A percentile compares a stretch with the other conserved stretches of the same genome.
phyloP scores from a whole-genome alignment of 2,888 invertebrate genomes.

The Lordiphosa andalusiaca region DNA sequence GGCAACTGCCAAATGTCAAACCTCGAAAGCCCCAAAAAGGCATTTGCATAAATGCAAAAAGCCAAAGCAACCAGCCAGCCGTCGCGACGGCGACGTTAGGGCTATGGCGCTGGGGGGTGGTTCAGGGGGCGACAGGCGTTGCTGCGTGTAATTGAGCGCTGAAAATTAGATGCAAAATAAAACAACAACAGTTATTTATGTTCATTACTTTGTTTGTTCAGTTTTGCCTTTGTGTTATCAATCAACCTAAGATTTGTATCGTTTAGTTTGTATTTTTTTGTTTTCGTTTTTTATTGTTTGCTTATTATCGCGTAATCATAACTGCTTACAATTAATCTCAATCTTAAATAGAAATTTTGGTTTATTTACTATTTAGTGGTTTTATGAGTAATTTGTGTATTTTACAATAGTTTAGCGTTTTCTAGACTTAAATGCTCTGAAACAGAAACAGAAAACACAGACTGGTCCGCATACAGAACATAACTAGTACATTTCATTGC shows the following conservation, averaged over 20 bases:
- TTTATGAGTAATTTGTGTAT: slow-evolving; percentile 8
- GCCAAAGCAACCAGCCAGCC: slow-evolving; percentile 15
- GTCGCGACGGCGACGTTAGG: background rate
- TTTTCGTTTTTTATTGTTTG: slow-evolving; percentile 48
- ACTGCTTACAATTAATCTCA: slow-evolving; percentile 62
- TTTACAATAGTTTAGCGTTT: slow-evolving; percentile 30
- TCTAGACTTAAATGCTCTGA: background rate
- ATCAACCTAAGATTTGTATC: slow-evolving; percentile 49
- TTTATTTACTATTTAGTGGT: slow-evolving; percentile 42
- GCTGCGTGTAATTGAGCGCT: slow-evolving; percentile 60
- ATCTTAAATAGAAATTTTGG: slow-evolving; percentile 55
- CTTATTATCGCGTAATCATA: slow-evolving; percentile 57
- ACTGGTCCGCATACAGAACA: too few relatives aligned
- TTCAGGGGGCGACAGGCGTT: slow-evolving; percentile 9
- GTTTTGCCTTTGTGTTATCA: slow-evolving; percentile 32
- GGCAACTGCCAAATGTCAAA: slow-evolving; percentile 46
- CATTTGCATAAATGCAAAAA: slow-evolving; percentile 52
- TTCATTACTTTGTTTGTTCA: slow-evolving; percentile 32
- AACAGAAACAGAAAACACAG: too few relatives aligned
- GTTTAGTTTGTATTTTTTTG: slow-evolving; percentile 24
- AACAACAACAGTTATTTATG: slow-evolving; percentile 69
- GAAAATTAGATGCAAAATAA: slow-evolving; percentile 68
- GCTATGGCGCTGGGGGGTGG: background rate
- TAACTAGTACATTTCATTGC: too few relatives aligned
- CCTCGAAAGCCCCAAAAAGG: slow-evolving; percentile 22